Percentiles rank a stretch among this genome's conserved stretches.
phyloP scores from a whole-genome alignment of 2,113 vertebrate genomes.

The Turnix velox region DNA sequence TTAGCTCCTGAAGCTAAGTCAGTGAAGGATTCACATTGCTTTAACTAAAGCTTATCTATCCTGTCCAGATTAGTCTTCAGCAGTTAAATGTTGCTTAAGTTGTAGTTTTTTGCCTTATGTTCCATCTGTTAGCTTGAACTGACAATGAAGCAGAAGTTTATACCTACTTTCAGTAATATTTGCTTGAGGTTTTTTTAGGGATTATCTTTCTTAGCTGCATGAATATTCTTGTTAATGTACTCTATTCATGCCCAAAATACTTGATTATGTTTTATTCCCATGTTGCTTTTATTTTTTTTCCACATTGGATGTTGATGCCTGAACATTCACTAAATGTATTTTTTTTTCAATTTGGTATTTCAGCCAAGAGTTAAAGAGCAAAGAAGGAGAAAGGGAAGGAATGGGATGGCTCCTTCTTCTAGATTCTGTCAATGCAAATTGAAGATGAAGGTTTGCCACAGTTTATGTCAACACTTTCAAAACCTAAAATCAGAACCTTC shows the following conservation, averaged over 20 bases:
- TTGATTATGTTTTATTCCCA: neutral
- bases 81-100: neutral
- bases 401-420: neutral
- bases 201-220: neutral
- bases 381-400: neutral
- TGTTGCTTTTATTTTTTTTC: neutral
- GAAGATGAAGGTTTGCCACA: neutral
- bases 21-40: neutral
- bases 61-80: neutral
- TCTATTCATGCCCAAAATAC: neutral
- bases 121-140: neutral
- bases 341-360: neutral
- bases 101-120: neutral
- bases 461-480: neutral
- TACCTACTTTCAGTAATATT: neutral
- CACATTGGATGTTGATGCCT: neutral
- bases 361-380: neutral
- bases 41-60: neutral
- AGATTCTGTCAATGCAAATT: neutral
- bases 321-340: neutral
- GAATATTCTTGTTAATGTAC: neutral
- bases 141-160: neutral
- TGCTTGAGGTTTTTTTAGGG: neutral
- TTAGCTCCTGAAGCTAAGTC: neutral
- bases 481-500: neutral